A percentile compares a stretch with the other conserved stretches of the same genome.
Evolutionary conservation across 2,888 invertebrate genomes (phyloP).

Genomic region (Tuta absoluta): DNA sequence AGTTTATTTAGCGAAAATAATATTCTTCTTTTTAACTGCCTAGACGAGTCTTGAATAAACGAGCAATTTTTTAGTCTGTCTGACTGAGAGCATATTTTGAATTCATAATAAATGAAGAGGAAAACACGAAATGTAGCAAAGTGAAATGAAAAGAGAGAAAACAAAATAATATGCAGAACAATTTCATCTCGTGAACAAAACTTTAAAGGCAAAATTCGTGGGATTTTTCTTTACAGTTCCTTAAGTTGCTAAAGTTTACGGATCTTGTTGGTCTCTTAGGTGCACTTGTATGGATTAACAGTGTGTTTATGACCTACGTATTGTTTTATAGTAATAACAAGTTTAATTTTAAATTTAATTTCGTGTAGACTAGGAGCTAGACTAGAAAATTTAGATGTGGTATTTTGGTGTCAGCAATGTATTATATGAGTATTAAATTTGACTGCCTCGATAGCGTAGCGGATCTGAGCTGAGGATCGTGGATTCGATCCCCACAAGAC

Average conservation of each 20-base stretch:
- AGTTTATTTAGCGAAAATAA: not conserved
- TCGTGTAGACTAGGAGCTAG: too few relatives aligned
- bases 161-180: constrained; percentile 1
- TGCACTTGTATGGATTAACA: not conserved
- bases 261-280: not conserved
- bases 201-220: not conserved
- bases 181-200: not conserved
- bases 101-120: constrained; percentile 4
- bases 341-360: too few relatives aligned
- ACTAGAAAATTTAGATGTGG: too few relatives aligned
- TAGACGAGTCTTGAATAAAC: not conserved
- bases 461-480: too few relatives aligned
- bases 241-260: too few relatives aligned
- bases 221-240: not conserved
- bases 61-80: not conserved
- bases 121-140: constrained; percentile 8
- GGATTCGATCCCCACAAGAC: too few relatives aligned
- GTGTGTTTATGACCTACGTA: not conserved
- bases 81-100: not conserved
- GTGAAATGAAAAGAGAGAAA: not conserved
- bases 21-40: not conserved
- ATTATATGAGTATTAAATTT: too few relatives aligned
- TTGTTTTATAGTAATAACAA: too few relatives aligned
- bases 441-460: too few relatives aligned
- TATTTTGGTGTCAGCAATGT: too few relatives aligned